These are phyloP conservation scores for Portunus trituberculatus DNA, from an alignment of 1,140 invertebrate genomes.

Conservation along the genomic window DNA sequence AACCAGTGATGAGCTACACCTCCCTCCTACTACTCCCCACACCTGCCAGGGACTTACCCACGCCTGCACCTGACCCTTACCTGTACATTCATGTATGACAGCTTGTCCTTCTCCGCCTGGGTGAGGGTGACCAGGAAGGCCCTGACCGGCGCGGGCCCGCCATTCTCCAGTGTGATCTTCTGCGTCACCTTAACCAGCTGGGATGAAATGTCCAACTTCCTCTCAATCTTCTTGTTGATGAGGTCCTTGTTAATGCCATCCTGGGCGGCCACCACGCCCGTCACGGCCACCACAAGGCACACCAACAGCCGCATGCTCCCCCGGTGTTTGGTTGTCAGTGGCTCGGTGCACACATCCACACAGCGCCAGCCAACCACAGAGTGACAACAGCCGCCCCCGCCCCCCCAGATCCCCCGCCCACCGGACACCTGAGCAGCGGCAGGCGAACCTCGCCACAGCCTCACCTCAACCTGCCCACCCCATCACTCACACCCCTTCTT, in stretches of 20 bases:
- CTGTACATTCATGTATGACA: conserved; percentile 88
- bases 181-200: conserved; percentile 92
- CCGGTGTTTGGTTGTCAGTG: too few relatives aligned
- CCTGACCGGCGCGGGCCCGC: conserved; percentile 85
- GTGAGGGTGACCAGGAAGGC: conserved; percentile 89
- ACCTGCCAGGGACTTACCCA: background rate
- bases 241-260: conserved; percentile 80
- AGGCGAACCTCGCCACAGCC: too few relatives aligned
- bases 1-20: too few relatives aligned
- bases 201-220: conserved; percentile 91
- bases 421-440: too few relatives aligned
- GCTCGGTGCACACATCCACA: background rate
- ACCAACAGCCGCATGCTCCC: background rate
- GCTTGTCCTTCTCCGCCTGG: conserved; percentile 83
- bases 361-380: background rate
- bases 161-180: conserved; percentile 91
- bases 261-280: background rate
- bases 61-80: conserved; percentile 78
- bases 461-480: too few relatives aligned
- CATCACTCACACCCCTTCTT: too few relatives aligned
- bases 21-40: background rate
- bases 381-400: too few relatives aligned
- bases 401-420: too few relatives aligned
- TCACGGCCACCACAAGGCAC: background rate
- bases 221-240: conserved; percentile 90